These are phyloP conservation scores for Lottia gigantea DNA, from an alignment of 2,888 invertebrate species.

Conservation along the genomic window DNA sequence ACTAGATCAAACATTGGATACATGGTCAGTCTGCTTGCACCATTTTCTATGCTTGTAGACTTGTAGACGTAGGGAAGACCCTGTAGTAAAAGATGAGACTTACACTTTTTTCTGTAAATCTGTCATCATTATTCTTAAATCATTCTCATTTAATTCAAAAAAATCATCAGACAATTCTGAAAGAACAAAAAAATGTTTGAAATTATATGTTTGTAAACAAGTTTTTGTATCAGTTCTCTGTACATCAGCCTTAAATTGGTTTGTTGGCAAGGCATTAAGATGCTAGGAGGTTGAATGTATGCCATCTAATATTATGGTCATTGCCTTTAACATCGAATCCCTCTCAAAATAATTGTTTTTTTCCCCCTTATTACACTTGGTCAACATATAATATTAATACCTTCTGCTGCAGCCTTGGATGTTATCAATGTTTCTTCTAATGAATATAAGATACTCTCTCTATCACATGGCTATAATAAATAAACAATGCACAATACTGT, in stretches of 20 bases:
- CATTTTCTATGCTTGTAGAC: no score
- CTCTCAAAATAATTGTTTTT: no score
- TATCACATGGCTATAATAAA: slow-evolving; percentile 62
- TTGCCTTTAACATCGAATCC: no score
- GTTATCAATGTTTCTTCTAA: slow-evolving; percentile 70
- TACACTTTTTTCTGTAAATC: slow-evolving; percentile 77
- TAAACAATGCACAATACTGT: no score
- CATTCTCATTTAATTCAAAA: slow-evolving; percentile 85
- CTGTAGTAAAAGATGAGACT: slow-evolving; percentile 28
- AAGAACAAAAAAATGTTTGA: background rate
- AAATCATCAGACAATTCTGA: slow-evolving; percentile 79
- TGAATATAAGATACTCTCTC: slow-evolving; percentile 70
- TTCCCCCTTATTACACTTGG: no score
- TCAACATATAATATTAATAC: slow-evolving; percentile 3
- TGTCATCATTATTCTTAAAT: slow-evolving; percentile 80
- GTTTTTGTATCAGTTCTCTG: background rate
- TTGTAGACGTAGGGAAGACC: no score
- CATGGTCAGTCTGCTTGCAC: no score
- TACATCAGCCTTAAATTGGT: background rate
- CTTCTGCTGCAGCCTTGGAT: slow-evolving; percentile 26
- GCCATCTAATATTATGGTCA: no score
- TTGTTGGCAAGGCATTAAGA: no score
- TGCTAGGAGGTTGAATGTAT: no score
- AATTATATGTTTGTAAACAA: background rate
- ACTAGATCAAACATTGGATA: no score